Evolutionary conservation across 1,140 invertebrate genomes (phyloP).

Genomic region (Pissodes strobi): DNA sequence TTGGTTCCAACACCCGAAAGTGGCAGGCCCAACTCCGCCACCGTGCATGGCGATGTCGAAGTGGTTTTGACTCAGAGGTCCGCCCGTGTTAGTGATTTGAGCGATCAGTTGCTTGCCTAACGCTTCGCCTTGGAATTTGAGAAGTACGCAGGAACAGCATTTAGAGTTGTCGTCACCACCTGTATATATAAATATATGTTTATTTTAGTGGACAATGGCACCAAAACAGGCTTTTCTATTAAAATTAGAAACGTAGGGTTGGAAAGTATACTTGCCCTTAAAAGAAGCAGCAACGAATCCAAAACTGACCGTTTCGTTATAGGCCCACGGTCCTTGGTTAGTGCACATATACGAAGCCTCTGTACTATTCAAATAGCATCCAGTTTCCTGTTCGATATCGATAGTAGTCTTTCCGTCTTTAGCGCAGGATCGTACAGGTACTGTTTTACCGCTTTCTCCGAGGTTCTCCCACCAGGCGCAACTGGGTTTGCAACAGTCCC

Average conservation of each 20-base stretch:
- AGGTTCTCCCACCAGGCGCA: too few species aligned
- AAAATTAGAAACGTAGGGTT: not conserved
- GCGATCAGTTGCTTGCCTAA: conserved; percentile 8
- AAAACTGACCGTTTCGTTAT: not conserved
- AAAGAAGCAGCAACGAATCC: not conserved
- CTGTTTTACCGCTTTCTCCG: too few species aligned
- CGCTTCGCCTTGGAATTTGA: conserved; percentile 1
- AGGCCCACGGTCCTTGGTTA: not conserved
- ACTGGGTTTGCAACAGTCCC: too few species aligned
- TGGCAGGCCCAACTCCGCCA: too few species aligned
- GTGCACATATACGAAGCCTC: conserved; percentile 14
- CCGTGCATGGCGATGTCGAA: conserved; percentile 27
- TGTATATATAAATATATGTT: too few species aligned
- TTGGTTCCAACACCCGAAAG: too few species aligned
- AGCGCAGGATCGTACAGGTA: too few species aligned
- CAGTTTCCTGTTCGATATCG: conserved; percentile 1
- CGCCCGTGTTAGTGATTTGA: conserved; percentile 12
- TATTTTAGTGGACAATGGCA: too few species aligned
- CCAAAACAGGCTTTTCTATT: too few species aligned
- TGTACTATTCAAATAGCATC: not conserved
- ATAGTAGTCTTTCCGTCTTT: not conserved
- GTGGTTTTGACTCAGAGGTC: not conserved
- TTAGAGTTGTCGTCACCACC: conserved; percentile 4
- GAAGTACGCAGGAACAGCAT: conserved; percentile 9
- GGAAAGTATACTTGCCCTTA: not conserved